Evolutionary conservation across 2,888 invertebrate genomes (phyloP).

Genomic region (Blastobasis lacticolella): DNA sequence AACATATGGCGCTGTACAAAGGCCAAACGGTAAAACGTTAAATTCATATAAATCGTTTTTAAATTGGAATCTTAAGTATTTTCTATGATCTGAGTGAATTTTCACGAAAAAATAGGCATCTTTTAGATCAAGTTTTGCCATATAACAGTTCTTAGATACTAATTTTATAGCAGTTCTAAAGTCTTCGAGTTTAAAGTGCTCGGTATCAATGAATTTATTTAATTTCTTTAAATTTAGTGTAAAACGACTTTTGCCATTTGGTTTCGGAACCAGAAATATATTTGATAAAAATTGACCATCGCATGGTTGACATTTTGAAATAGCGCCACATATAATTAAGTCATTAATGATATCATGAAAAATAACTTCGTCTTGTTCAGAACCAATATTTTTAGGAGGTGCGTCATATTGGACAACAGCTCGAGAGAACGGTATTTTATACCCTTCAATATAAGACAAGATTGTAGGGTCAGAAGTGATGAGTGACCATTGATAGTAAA

Average conservation of each 20-base stretch:
- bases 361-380: background rate
- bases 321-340: constrained; percentile 2
- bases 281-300: constrained; percentile 8
- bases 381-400: background rate
- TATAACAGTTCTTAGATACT: background rate
- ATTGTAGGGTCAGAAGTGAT: constrained; percentile 6
- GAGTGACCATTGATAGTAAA: constrained; percentile 7
- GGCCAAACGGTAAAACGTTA: constrained; percentile 8
- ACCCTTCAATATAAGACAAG: constrained; percentile 9
- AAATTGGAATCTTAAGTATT: constrained; percentile 6
- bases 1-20: constrained; percentile 5
- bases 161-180: background rate
- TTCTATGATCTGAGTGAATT: constrained; percentile 1
- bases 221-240: constrained; percentile 8
- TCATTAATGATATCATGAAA: background rate
- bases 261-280: constrained; percentile 7
- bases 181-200: constrained; percentile 5
- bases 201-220: constrained; percentile 5
- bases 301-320: constrained; percentile 7
- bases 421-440: constrained; percentile 4
- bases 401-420: background rate
- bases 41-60: constrained; percentile 5
- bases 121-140: background rate
- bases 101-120: constrained; percentile 5
- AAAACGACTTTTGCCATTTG: constrained; percentile 8